phyloP scores from a whole-genome alignment of 2,888 invertebrate species.

The Mantis religiosa region DNA sequence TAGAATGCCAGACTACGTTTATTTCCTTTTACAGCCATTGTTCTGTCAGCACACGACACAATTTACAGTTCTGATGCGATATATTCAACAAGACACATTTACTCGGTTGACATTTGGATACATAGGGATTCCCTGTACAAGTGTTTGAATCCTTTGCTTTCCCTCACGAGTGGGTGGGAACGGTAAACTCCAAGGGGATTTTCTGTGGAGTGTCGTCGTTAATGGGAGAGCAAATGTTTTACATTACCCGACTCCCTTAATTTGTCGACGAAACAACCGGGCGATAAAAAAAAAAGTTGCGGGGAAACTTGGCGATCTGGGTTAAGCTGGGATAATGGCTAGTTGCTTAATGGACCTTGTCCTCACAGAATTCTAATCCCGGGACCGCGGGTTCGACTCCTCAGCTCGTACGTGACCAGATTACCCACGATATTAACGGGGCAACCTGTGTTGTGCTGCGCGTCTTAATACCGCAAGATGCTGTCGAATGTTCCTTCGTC shows the following conservation, averaged over 20 bases:
- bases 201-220: not conserved
- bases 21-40: no score
- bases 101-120: no score
- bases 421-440: not conserved
- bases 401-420: not conserved
- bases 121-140: no score
- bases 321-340: not conserved
- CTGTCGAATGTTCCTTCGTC: no score
- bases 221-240: not conserved
- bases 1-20: no score
- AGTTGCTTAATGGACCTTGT: not conserved
- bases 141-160: no score
- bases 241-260: not conserved
- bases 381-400: not conserved
- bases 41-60: no score
- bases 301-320: not conserved
- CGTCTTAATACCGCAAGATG: no score
- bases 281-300: not conserved
- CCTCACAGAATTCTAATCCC: not conserved
- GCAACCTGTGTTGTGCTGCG: not conserved
- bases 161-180: not conserved
- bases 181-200: not conserved
- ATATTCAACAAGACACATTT: no score
- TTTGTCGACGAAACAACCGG: not conserved
- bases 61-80: no score